These are phyloP conservation scores for Drosophila testacea DNA, from an alignment of 2,888 invertebrate genomes.

Conservation along the genomic window DNA sequence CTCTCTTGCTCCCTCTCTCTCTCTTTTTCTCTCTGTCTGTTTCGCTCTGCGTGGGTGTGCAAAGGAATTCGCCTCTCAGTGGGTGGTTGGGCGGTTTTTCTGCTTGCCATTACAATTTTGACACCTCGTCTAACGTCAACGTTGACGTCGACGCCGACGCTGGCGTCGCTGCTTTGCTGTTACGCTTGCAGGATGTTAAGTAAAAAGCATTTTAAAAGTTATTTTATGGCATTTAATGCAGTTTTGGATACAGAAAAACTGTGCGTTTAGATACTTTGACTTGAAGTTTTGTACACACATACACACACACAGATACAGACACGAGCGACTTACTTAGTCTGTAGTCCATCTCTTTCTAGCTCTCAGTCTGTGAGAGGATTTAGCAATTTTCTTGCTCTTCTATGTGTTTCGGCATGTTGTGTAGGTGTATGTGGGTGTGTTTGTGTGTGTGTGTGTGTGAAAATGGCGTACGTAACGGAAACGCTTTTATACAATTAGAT, in stretches of 20 bases:
- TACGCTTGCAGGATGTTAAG: constrained; percentile 69
- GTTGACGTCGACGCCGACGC: constrained; percentile 11
- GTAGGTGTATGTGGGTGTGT: neutral
- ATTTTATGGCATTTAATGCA: constrained; percentile 84
- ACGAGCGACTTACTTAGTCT: constrained; percentile 11
- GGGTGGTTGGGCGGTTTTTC: constrained; percentile 33
- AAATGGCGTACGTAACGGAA: constrained; percentile 80
- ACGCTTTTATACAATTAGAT: constrained; percentile 78
- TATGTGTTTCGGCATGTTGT: constrained; percentile 13
- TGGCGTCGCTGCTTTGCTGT: constrained; percentile 14
- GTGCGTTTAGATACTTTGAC: constrained; percentile 81
- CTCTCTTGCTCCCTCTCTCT: constrained; percentile 13
- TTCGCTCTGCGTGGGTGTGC: constrained; percentile 48
- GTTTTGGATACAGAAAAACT: constrained; percentile 80
- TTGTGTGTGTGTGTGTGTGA: constrained; percentile 43
- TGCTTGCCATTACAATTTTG: constrained; percentile 61
- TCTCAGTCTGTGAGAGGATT: constrained; percentile 18
- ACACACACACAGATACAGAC: neutral
- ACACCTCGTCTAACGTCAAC: constrained; percentile 54
- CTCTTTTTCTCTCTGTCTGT: constrained; percentile 13
- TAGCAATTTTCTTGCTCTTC: constrained; percentile 23
- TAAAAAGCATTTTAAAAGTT: constrained; percentile 83
- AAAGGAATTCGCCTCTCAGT: constrained; percentile 40
- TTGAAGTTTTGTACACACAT: constrained; percentile 65
- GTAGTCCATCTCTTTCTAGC: constrained; percentile 36